phyloP scores from a whole-genome alignment of 2,888 invertebrate genomes.

The Trichopoda pennipes region DNA sequence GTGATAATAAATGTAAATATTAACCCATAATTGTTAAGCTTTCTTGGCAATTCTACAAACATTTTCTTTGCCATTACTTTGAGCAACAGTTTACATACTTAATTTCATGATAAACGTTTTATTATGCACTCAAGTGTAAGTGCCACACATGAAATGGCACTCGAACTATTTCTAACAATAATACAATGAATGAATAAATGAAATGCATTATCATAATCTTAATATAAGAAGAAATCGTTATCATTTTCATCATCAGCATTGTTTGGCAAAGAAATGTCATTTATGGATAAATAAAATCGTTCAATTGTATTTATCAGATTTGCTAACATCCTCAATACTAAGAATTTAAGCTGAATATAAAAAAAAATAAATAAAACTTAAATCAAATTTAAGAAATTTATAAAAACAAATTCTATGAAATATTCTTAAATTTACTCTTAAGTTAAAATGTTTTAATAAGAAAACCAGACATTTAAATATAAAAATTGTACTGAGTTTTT shows the following conservation, averaged over 20 bases:
- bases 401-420: not conserved
- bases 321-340: constrained; percentile 28
- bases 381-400: not conserved
- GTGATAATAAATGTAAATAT: not conserved
- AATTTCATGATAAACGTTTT: constrained; percentile 64
- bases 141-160: constrained; percentile 45
- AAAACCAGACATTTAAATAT: constrained; percentile 33
- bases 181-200: constrained; percentile 39
- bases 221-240: constrained; percentile 45
- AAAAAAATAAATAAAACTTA: not conserved
- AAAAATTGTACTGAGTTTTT: constrained; percentile 25
- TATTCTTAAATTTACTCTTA: not conserved
- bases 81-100: constrained; percentile 46
- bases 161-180: constrained; percentile 58
- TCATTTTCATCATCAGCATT: constrained; percentile 46
- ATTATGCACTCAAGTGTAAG: constrained; percentile 66
- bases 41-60: constrained; percentile 28
- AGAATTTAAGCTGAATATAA: not conserved
- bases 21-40: constrained; percentile 44
- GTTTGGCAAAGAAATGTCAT: constrained; percentile 58
- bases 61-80: constrained; percentile 19
- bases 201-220: constrained; percentile 64
- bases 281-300: constrained; percentile 48
- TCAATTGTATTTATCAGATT: constrained; percentile 60
- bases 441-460: constrained; percentile 12